These are phyloP conservation scores for Lepilemur ruficaudatus DNA, from an alignment of 2,797 vertebrate genomes.

Conservation along the genomic window DNA sequence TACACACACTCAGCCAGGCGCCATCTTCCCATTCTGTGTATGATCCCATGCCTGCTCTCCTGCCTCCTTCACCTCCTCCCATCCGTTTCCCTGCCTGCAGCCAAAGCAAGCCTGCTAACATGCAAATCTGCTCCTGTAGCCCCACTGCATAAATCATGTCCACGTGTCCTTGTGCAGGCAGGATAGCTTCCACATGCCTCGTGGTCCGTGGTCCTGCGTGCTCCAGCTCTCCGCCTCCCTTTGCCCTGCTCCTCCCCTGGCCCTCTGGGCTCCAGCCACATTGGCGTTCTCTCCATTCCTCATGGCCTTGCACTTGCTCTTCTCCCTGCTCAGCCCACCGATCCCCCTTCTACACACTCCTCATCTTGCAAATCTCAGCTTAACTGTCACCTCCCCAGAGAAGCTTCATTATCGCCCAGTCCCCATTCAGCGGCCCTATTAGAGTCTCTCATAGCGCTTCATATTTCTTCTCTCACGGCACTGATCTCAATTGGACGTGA, in stretches of 20 bases:
- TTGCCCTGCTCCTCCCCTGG: fast-evolving
- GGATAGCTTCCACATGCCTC: background rate
- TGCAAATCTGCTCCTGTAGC: background rate
- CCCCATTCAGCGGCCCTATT: background rate
- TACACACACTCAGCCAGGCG: background rate
- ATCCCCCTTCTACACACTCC: too few relatives aligned
- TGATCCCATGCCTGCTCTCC: background rate
- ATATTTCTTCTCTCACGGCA: background rate
- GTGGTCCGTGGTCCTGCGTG: fast-evolving
- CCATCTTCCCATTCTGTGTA: background rate
- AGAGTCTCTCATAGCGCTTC: background rate
- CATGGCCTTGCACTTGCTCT: background rate
- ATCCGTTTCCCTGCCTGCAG: background rate
- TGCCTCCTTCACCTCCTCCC: background rate
- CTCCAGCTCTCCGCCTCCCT: background rate
- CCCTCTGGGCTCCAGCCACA: background rate
- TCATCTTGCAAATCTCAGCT: background rate
- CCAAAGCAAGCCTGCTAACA: background rate
- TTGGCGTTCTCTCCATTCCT: background rate
- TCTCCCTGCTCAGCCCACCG: background rate
- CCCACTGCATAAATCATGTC: background rate
- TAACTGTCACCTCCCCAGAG: background rate
- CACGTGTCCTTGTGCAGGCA: background rate
- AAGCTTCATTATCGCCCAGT: background rate
- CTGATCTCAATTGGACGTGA: background rate